Base-by-base conservation (phyloP, 1,140 invertebrate species). In the Dysdera silvatica region DNA sequence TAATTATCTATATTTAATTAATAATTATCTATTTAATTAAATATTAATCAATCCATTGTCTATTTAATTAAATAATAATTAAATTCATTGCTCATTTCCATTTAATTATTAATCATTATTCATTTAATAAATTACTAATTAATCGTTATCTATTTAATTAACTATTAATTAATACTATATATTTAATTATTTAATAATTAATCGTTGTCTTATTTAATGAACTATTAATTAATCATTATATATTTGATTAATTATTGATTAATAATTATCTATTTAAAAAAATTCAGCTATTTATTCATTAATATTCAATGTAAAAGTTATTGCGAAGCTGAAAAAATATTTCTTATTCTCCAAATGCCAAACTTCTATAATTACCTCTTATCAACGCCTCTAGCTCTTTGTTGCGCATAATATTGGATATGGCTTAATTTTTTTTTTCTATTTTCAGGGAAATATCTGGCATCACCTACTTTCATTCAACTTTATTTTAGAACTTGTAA, bases 401-500 rank as follows among this genome's bases (percentile, higher is more conserved):
- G 24, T 29, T 29, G 2, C 18, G 14, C 4, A 49, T 16, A 4
- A 2, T 45, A 12, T 10, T 12, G 16, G 51, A 26, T 14, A 23
- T 5, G 24, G 20, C 16, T 2, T 23, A 23, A 18, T n/a, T 23
- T 31, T 56, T 79, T 61, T 66, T 71, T 71, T 69, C 73, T 70
- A 67, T 58, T 70, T 82, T 82, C 81, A 96, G 93, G 94, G 95
- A 72, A 97, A 95, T 78, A 89, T 97, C 72, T 88, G 91, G 84
- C 91, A 95, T 78, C 90, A 95, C 78, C 82, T 97, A 66, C 77
- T 96, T 61, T 92, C 91, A 49, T 89, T 95, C 77, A 89, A 94
- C 77, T 97, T 98, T 80, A 85, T 94, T 68, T 80, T 97, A 75
- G 94, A 98, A 79, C 81, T 96, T 74, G 84, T 95, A 66, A 96